Evolutionary conservation across 2,113 vertebrate species (phyloP).

Genomic region (Romanogobio albipinnatus): DNA sequence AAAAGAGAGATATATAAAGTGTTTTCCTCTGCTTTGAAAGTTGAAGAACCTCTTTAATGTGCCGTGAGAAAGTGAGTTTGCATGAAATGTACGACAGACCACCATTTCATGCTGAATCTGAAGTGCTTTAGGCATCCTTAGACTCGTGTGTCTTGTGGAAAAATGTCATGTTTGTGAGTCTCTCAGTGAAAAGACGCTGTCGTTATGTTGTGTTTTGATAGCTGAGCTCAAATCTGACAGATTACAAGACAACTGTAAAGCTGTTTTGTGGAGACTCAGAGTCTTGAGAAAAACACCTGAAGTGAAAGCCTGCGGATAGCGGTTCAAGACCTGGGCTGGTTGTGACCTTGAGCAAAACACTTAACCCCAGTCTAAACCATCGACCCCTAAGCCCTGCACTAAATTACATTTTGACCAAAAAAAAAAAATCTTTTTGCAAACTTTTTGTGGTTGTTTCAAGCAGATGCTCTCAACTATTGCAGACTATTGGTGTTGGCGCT

Average conservation of each 20-base stretch:
- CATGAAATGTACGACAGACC: too few relatives aligned
- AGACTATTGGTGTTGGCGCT: not conserved
- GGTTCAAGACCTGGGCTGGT: not conserved
- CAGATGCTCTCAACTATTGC: not conserved
- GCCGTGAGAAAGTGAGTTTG: too few relatives aligned
- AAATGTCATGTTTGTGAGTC: not conserved
- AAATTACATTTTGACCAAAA: not conserved
- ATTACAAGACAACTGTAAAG: constrained; percentile 5
- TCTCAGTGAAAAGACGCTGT: not conserved
- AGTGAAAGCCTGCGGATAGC: not conserved
- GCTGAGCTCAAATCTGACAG: not conserved
- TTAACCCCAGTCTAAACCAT: not conserved
- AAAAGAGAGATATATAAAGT: not conserved
- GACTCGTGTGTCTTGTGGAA: not conserved
- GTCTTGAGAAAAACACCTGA: too few relatives aligned
- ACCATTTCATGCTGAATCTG: not conserved
- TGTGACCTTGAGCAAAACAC: not conserved
- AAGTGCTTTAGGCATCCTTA: not conserved
- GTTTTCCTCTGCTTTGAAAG: not conserved
- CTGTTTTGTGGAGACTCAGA: not conserved
- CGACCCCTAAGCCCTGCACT: not conserved
- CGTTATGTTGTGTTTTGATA: not conserved
- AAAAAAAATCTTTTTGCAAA: not conserved
- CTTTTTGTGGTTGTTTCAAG: not conserved
- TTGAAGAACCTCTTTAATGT: too few relatives aligned